Conservation (phyloP, 2,888 invertebrate species). For the Conistra vaccinii region DNA sequence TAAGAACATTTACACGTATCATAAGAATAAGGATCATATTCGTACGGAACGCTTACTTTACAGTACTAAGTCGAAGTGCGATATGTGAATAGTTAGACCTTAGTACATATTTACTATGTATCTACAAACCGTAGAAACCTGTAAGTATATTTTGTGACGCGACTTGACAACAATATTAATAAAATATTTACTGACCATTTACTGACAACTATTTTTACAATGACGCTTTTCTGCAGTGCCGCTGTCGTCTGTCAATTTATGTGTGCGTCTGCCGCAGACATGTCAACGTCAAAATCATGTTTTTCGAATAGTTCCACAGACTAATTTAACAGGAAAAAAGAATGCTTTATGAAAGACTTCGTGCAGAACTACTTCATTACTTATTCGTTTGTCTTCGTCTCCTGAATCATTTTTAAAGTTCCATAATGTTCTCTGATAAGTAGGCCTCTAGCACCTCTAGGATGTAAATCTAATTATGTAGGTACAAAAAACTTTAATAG, state of each 20-base stretch:
- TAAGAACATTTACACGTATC: background rate
- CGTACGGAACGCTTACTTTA: background rate
- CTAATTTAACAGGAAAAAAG: background rate
- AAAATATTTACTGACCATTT: too few relatives aligned
- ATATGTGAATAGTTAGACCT: background rate
- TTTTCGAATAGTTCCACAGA: background rate
- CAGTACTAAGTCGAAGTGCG: background rate
- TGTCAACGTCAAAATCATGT: background rate
- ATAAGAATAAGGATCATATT: background rate
- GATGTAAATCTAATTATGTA: too few relatives aligned
- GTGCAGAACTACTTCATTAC: background rate
- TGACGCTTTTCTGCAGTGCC: background rate
- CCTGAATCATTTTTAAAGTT: background rate
- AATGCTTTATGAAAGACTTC: background rate
- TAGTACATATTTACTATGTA: background rate
- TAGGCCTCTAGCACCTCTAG: too few relatives aligned
- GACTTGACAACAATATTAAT: background rate
- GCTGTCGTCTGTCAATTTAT: background rate
- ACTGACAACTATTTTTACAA: background rate
- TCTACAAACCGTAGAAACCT: background rate
- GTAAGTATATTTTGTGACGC: background rate
- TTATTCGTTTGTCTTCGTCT: too few relatives aligned
- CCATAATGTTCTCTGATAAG: background rate
- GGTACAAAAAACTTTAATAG: slow-evolving; percentile 33
- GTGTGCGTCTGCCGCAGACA: background rate